Percentiles rank a stretch among this genome's conserved stretches.
Evolutionary conservation across 1,140 invertebrate species (phyloP).

Genomic region (Zaprionus inermis): DNA sequence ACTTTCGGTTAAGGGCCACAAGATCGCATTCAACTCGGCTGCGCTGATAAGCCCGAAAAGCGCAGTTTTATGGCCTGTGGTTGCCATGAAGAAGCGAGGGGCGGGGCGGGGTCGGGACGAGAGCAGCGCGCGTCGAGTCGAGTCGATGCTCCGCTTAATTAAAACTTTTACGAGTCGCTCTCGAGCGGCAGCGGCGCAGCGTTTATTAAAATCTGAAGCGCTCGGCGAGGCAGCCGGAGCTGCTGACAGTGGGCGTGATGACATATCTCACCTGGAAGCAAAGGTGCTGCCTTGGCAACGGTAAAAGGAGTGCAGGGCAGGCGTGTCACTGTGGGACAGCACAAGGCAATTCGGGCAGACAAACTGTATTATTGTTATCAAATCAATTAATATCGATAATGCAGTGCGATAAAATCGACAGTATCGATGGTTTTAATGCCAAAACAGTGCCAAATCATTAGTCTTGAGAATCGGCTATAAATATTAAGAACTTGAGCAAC

Average conservation of each 20-base stretch:
- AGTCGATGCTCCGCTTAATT: slow-evolving; percentile 61
- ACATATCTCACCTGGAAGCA: slow-evolving; percentile 51
- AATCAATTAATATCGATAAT: too few species aligned
- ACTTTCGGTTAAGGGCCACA: slow-evolving; percentile 16
- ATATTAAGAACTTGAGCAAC: neutral
- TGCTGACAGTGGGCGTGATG: slow-evolving; percentile 34
- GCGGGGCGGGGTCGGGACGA: neutral
- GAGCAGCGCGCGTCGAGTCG: neutral
- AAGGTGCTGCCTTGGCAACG: slow-evolving; percentile 6
- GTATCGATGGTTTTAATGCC: too few species aligned
- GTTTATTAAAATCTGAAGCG: slow-evolving; percentile 77
- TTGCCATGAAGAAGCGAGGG: slow-evolving; percentile 23
- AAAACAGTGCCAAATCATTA: too few species aligned
- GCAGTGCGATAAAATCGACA: too few species aligned
- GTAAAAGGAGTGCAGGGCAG: neutral
- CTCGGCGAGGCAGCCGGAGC: slow-evolving; percentile 42
- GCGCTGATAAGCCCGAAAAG: slow-evolving; percentile 56
- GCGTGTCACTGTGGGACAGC: slow-evolving; percentile 12
- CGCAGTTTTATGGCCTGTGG: slow-evolving; percentile 52
- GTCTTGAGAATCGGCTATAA: too few species aligned
- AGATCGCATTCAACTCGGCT: slow-evolving; percentile 1
- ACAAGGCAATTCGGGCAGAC: neutral
- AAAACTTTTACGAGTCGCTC: slow-evolving; percentile 65
- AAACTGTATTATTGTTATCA: too few species aligned
- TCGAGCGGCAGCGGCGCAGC: slow-evolving; percentile 39